Evolutionary conservation across 1,140 invertebrate species (phyloP), one percentile per base, ranked within the genome.

Genomic region (Scaptomyza hsui): DNA sequence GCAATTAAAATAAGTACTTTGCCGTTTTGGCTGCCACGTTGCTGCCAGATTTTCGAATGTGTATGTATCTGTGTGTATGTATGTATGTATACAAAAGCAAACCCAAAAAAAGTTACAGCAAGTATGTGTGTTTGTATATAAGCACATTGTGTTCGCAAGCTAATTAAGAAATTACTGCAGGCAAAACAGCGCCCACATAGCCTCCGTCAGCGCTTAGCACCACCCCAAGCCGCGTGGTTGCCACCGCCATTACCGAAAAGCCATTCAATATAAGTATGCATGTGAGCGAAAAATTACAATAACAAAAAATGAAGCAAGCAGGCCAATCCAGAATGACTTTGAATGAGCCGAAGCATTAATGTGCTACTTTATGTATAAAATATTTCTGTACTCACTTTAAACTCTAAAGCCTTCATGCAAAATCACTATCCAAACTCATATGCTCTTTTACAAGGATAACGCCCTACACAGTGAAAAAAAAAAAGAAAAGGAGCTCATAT

Each of bases 141-240:
- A 88, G 82, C 68, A 82, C 78, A 88, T 88, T 88, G 82, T 88
- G 72, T 75, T 78, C 39, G 75, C 78, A 82, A 89, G 86, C 86
- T 89, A 89, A 89, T 89, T 89, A 89, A 88, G 86, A 83, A 89
- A 89, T 89, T 82, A 77, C 86, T 89, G 88, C 78, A 86, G 86
- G 86, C 86, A 69, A 89, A 83, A 88, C 61, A 81, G 67, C 71
- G 62, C 81, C 65, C 77, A 48, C 62, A 44, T 57, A 73, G 47
- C 44, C 37, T 35, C 19, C 49, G 10, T 41, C 26, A 51, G 32
- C 56, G n/a, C 24, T 9, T 35, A 32, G 18, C 15, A 32, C 29
- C 53, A 32, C 39, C 13, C 12, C 35, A 19, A 29, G 16, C 48
- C 48, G 47, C 19, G 15, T 18, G 42, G 51, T 32, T 18, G 6